Conservation (phyloP, 2,888 invertebrate genomes). For the Galeruca laticollis region DNA sequence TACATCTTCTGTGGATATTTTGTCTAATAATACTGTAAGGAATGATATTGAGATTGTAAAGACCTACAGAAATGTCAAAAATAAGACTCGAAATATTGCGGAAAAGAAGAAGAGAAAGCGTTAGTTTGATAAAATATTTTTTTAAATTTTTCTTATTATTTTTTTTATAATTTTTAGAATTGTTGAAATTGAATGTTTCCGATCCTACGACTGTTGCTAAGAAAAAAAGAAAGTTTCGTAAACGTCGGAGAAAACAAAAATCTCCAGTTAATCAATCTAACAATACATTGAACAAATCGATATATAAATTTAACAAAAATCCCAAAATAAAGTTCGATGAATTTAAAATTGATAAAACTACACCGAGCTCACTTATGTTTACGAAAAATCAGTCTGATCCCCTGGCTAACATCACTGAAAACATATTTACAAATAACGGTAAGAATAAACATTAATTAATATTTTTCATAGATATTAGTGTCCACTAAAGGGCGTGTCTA, state of each 20-base stretch:
- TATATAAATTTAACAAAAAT: constrained; percentile 44
- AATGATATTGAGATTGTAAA: too few species aligned
- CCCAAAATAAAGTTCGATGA: constrained; percentile 45
- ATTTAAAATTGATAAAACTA: constrained; percentile 22
- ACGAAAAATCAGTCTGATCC: constrained; percentile 20
- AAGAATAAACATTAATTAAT: too few species aligned
- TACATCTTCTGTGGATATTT: neutral
- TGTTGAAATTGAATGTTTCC: too few species aligned
- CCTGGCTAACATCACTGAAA: constrained; percentile 1
- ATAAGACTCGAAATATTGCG: too few species aligned
- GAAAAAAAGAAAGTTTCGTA: constrained; percentile 37
- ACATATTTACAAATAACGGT: neutral
- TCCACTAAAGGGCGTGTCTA: too few species aligned
- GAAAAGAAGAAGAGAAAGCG: too few species aligned
- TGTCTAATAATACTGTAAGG: neutral
- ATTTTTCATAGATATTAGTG: too few species aligned
- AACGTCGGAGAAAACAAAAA: constrained; percentile 38
- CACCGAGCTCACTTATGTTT: neutral
- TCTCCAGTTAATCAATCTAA: too few species aligned
- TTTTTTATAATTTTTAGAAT: too few species aligned
- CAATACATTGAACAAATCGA: constrained; percentile 38
- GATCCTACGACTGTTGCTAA: neutral
- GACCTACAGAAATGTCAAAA: too few species aligned
- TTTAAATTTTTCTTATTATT: too few species aligned
- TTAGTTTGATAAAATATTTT: too few species aligned